phyloP scores from a whole-genome alignment of 2,113 vertebrate species.

The Monarcha castaneiventris region DNA sequence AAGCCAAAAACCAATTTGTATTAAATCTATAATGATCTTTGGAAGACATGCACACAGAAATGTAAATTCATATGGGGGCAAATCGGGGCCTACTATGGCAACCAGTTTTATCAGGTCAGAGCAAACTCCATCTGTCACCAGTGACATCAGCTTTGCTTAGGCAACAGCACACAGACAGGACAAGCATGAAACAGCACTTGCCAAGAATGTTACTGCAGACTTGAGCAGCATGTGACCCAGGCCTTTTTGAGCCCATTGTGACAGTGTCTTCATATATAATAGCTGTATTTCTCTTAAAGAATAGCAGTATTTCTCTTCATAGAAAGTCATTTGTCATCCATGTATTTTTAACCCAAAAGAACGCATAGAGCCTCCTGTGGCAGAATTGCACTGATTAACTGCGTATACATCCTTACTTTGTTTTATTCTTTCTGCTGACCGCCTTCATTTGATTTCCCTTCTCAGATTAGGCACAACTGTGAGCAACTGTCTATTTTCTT shows the following conservation, averaged over 20 bases:
- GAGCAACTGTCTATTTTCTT: background rate
- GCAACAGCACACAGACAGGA: background rate
- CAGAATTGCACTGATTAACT: background rate
- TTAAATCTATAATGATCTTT: background rate
- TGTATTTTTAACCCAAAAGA: background rate
- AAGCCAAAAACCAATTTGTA: background rate
- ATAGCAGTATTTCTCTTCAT: background rate
- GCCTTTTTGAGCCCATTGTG: background rate
- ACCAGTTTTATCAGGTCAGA: background rate
- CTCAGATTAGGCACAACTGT: background rate
- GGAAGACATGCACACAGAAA: background rate
- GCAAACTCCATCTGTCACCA: background rate
- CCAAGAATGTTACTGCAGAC: background rate
- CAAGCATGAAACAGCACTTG: background rate
- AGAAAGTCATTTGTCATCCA: background rate
- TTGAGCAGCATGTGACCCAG: background rate
- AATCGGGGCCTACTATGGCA: background rate
- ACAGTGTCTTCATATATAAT: background rate
- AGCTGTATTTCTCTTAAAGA: background rate
- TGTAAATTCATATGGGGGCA: background rate
- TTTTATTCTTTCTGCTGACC: background rate
- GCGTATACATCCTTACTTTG: background rate
- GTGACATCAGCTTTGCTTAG: background rate
- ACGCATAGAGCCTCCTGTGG: background rate
- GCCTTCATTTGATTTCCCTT: background rate